Evolutionary conservation across 2,113 vertebrate genomes (phyloP).

Genomic region (Hemicordylus capensis): DNA sequence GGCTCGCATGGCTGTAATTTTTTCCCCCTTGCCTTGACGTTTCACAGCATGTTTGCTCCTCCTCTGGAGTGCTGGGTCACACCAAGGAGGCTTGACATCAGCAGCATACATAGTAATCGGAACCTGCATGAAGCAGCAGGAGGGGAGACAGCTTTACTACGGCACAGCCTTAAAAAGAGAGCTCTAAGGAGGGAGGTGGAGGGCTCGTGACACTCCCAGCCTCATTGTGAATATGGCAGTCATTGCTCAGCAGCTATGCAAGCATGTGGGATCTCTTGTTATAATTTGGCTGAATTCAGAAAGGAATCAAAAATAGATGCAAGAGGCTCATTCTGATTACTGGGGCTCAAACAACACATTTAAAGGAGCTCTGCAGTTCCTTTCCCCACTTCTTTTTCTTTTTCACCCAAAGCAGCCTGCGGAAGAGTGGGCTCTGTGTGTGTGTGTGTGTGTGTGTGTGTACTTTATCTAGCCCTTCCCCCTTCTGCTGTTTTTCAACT

Average conservation of each 20-base stretch:
- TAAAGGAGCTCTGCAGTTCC: neutral
- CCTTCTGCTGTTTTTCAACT: neutral
- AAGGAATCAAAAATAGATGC: neutral
- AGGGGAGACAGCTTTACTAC: slow-evolving; percentile 30
- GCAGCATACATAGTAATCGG: slow-evolving; percentile 41
- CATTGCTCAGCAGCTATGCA: neutral
- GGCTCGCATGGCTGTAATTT: slow-evolving; percentile 69
- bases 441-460: neutral
- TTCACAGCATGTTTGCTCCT: slow-evolving; percentile 76
- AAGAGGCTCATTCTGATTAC: neutral
- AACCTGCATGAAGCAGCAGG: slow-evolving; percentile 39
- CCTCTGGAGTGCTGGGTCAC: slow-evolving; percentile 75
- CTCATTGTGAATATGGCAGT: neutral
- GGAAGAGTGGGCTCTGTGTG: neutral
- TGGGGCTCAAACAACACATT: neutral
- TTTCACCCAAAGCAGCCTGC: neutral
- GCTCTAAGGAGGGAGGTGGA: neutral
- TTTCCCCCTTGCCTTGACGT: slow-evolving; percentile 69
- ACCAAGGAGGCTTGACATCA: slow-evolving; percentile 55
- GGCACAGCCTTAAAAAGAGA: neutral
- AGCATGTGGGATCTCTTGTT: neutral
- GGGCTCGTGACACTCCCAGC: neutral
- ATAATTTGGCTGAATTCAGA: neutral
- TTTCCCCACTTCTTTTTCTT: neutral
- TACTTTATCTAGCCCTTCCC: neutral